Conservation (phyloP, 2,113 vertebrate genomes). For the Lagenorhynchus albirostris region DNA sequence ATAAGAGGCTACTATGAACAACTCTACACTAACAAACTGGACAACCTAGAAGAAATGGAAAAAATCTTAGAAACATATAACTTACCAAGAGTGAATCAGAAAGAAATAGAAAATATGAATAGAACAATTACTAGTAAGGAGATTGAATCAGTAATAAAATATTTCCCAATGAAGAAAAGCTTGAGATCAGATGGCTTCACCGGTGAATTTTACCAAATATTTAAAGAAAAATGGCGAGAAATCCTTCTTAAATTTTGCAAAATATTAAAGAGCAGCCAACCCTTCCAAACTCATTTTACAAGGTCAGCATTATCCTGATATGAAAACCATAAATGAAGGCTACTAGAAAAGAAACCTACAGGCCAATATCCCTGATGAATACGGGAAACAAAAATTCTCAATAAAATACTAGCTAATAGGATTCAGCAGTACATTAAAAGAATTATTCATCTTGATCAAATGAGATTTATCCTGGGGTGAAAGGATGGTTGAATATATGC, state of each 20-base stretch:
- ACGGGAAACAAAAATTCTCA: not conserved
- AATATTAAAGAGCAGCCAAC: not conserved
- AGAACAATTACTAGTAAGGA: not conserved
- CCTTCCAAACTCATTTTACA: not conserved
- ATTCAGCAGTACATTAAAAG: not conserved
- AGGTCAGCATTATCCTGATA: not conserved
- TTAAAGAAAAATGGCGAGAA: not conserved
- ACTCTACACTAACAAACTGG: not conserved
- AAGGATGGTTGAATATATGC: not conserved
- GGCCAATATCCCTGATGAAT: not conserved
- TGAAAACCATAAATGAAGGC: not conserved
- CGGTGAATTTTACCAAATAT: not conserved
- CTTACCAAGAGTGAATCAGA: not conserved
- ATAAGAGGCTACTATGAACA: not conserved
- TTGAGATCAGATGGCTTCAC: not conserved
- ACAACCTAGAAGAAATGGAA: not conserved
- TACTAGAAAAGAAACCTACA: not conserved
- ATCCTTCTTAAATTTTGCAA: not conserved
- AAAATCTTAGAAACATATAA: not conserved
- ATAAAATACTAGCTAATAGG: not conserved
- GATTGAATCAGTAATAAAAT: not conserved
- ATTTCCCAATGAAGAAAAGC: not conserved
- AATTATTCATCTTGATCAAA: not conserved
- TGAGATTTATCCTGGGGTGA: not conserved
- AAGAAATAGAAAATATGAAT: not conserved